Evolutionary conservation across 2,888 invertebrate species (phyloP), one percentile per base, ranked within the genome.

Genomic region (Brachylomia viminalis): DNA sequence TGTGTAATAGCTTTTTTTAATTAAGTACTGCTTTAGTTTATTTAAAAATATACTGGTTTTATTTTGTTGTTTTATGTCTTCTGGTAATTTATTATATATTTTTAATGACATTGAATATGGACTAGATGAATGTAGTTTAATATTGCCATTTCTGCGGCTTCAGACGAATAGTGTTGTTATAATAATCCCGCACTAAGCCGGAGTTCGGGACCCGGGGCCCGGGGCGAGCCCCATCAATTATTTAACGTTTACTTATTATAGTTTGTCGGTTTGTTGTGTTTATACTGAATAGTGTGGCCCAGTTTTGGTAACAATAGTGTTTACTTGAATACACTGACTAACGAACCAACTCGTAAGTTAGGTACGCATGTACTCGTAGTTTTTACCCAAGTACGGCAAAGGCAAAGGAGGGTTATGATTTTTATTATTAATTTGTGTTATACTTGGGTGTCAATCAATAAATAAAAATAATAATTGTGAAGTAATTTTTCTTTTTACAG

Each of bases 131-230:
- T n/a, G n/a, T n/a, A n/a, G n/a, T n/a, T n/a, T n/a, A 81, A 74
- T 71, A 65, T 77, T 45, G 59, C 59, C n/a, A 72, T 70, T 80
- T 52, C 54, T 77, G 56, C 58, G 70, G 59, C 56, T 64, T 38
- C 58, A n/a, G 38, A 15, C 56, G 15, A 69, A 62, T 75, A 62
- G 7, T 72, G 52, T 80, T 72, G 77, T 83, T 75, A 83, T 72
- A 71, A 80, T 77, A 83, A 85, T 72, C 73, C 73, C 68, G 56
- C 17, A n/a, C 7, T 79, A 69, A 83, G 65, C 72, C 79, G 47
- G 5, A 15, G n/a, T 6, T 17, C 17, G 64, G 33, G 70, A 6
- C 59, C 17, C 13, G 27, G 6, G 42, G 0, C 27, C 54, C 38
- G 33, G 42, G 62, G 42, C 42, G 47, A n/a, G 30, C 27, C 45